Conservation (phyloP, 2,113 vertebrate species). For the Ranitomeya variabilis region DNA sequence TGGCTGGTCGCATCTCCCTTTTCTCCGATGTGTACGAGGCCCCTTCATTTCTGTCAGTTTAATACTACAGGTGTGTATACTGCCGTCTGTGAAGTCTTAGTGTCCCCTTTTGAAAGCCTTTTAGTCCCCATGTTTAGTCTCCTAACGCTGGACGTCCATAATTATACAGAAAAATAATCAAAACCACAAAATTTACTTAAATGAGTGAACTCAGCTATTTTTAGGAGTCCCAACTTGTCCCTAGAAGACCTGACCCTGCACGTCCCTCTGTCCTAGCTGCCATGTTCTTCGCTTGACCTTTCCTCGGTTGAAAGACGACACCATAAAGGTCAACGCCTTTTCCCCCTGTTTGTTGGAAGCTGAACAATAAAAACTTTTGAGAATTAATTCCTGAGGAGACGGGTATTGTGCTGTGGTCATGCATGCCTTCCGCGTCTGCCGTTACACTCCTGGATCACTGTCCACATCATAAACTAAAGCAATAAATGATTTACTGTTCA, state of each 20-base stretch:
- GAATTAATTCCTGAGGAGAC: not conserved
- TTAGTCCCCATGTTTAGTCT: too few species aligned
- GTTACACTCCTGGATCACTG: not conserved
- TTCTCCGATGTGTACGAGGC: too few species aligned
- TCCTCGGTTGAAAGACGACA: not conserved
- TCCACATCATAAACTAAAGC: not conserved
- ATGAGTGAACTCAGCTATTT: not conserved
- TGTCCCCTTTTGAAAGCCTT: too few species aligned
- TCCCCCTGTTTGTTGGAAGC: not conserved
- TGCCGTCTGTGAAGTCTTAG: too few species aligned
- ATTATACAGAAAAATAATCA: too few species aligned
- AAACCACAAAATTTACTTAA: too few species aligned
- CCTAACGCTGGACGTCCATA: too few species aligned
- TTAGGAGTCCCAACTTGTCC: not conserved
- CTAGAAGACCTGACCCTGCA: not conserved
- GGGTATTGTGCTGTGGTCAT: not conserved
- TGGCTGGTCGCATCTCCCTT: too few species aligned
- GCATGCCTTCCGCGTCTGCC: not conserved
- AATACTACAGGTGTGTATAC: too few species aligned
- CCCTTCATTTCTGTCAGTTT: too few species aligned
- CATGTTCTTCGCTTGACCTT: not conserved
- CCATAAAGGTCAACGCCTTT: not conserved
- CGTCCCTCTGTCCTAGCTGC: not conserved
- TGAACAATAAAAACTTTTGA: slow-evolving; percentile 7
- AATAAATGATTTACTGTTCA: slow-evolving; percentile 27